These are phyloP conservation scores for Chrysodeixis includens DNA, from an alignment of 2,888 invertebrate species.

Conservation along the genomic window DNA sequence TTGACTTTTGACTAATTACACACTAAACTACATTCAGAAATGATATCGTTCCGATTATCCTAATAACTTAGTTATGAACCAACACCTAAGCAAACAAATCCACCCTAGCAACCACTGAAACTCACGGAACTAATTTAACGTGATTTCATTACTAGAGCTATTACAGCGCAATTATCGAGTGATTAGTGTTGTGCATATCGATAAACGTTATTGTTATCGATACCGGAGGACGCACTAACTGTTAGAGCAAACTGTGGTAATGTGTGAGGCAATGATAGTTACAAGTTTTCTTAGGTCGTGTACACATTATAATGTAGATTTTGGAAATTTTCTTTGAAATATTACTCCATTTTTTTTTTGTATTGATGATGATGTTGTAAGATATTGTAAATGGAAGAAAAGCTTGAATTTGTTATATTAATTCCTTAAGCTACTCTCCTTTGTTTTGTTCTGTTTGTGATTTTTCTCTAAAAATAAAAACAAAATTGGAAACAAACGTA, in stretches of 20 bases:
- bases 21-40: no score
- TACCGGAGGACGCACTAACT: slow-evolving; percentile 66
- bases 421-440: no score
- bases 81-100: neutral
- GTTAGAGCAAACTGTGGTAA: slow-evolving; percentile 62
- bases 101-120: slow-evolving; percentile 22
- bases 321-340: neutral
- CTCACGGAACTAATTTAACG: slow-evolving; percentile 47
- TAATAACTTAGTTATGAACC: neutral
- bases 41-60: no score
- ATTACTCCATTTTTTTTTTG: no score
- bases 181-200: slow-evolving; percentile 71
- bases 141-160: slow-evolving; percentile 56
- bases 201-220: slow-evolving; percentile 69
- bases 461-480: no score
- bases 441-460: no score
- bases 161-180: slow-evolving; percentile 66
- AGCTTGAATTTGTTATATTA: no score
- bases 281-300: slow-evolving; percentile 39
- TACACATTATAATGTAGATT: neutral
- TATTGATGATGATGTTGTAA: no score
- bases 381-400: no score
- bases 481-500: no score
- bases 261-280: slow-evolving; percentile 60
- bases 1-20: no score